Conservation (phyloP, 2,797 vertebrate genomes). For the Danio choprae region DNA sequence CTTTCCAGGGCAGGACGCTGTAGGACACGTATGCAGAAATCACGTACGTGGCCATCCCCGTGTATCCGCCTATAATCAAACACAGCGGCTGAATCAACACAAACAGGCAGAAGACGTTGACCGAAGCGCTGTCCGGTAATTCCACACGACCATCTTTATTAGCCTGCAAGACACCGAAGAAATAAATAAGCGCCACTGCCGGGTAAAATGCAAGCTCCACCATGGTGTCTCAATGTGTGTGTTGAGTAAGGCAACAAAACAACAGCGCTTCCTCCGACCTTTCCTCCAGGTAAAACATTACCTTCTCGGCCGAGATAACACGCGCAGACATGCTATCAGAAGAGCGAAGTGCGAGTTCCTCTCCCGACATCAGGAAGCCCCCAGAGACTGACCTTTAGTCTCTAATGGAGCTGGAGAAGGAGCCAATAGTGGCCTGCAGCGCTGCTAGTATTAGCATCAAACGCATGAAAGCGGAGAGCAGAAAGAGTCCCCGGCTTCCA, state of each 20-base stretch:
- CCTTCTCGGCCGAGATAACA: conserved; percentile 44
- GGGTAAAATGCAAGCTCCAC: conserved; percentile 80
- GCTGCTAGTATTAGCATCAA: conserved; percentile 50
- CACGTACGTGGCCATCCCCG: conserved; percentile 78
- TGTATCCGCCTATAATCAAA: conserved; percentile 76
- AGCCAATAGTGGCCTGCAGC: conserved; percentile 36
- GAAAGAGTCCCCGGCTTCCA: conserved; percentile 27
- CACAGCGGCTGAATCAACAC: conserved; percentile 81
- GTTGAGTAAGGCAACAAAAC: background rate
- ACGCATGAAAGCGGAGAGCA: conserved; percentile 44
- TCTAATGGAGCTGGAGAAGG: conserved; percentile 48
- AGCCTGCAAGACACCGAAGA: conserved; percentile 77
- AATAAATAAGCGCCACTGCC: conserved; percentile 79
- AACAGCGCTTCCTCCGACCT: conserved; percentile 34
- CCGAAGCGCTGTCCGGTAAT: conserved; percentile 75
- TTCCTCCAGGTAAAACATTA: conserved; percentile 59
- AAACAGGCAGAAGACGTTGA: conserved; percentile 85
- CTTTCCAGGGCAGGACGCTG: conserved; percentile 77
- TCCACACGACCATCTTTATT: conserved; percentile 71
- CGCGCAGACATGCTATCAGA: conserved; percentile 34
- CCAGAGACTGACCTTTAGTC: conserved; percentile 52
- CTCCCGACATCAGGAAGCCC: conserved; percentile 28
- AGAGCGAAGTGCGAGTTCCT: conserved; percentile 52
- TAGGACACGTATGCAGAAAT: conserved; percentile 78
- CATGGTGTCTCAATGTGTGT: conserved; percentile 60